Base-by-base conservation (phyloP, 1,140 invertebrate species). In the Venturia canescens region DNA sequence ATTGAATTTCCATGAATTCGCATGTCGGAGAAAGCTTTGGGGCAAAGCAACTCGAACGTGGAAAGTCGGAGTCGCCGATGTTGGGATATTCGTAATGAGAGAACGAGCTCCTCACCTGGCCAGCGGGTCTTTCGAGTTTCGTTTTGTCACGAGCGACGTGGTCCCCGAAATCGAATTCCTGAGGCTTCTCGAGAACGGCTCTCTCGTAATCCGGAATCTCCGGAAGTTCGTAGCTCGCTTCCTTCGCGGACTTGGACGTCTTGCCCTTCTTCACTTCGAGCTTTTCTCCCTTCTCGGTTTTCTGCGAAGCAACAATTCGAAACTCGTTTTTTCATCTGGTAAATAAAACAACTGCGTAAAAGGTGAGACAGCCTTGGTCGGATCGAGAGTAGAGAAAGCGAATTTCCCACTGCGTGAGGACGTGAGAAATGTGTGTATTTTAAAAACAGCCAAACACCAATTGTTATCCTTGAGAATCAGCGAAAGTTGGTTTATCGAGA, bases 171-270 rank as follows among this genome's bases (percentile, higher is more conserved):
- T 92, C 90, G 79, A 92, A 92, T 84, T 91, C 90, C 70, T 88
- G 87, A 1, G 90, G 94, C 90, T 94, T 95, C 87, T 95, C 94
- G 21, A 95, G 92, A 9, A 95, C 94, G 5, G 94, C 90, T 80
- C 94, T 93, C 80, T 95, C 94, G 85, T 95, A 95, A 89, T 96
- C 95, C 27, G 95, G 94, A 83, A 96, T 96, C 88, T 96, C 95
- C n/a, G 95, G 95, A 74, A 96, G 92, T 27, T 95, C 95, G 71
- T 94, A 95, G 74, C 88, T 90, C 84, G 92, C 92, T 50, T 92
- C 91, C 80, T 94, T 94, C 21, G 87, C 82, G 0, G 83, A 83
- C 66, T 92, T 92, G n/a, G 88, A 84, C 13, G 69, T 71, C 78
- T 92, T 92, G 7, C 57, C 72, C 78, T 91, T 93, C 84, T 92